Base-by-base conservation (phyloP, 2,888 invertebrate species). In the Eristalis arbustorum region DNA sequence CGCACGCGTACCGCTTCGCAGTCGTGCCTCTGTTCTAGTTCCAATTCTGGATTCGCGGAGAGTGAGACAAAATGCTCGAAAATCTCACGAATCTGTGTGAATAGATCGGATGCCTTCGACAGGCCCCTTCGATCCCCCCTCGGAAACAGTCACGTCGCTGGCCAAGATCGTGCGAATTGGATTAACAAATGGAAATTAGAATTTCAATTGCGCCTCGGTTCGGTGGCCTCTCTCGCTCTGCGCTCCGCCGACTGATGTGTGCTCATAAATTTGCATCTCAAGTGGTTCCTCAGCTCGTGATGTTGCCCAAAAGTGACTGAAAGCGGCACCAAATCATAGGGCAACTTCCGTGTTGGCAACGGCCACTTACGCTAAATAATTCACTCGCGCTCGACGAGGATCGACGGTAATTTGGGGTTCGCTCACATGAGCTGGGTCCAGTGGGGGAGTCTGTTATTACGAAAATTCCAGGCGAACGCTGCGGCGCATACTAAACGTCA, bases 121-220 rank as follows among this genome's bases (percentile, higher is more conserved):
- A 49, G 49, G 18, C 49, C 49, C 6, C 2, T 49, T n/a, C n/a
- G 49, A 18, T 49, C 18, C 18, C 49, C 5, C n/a, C 3, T 11
- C 40, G 14, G 40, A 40, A 14, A 4, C 49, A n/a, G 49, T 49
- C 49, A 49, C 49, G 49, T 34, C 34, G 34, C 10, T 6, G 42
- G 25, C 31, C 8, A 31, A 31, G 31, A 31, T 80, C 79, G 79
- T 67, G 76, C 76, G 23, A 76, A 82, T 82, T 76, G 76, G 76
- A 82, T 76, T 71, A 82, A 61, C 82, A 82, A 82, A 82, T 72
- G 56, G 31, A 67, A 49, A 49, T 64, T 22, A 64, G 11, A 34
- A 37, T 64, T 64, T 37, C 34, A 64, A 37, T 64, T 49, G 49
- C 49, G 49, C 18, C 49, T 49, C n/a, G 8, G 49, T 49, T n/a